phyloP scores from a whole-genome alignment of 2,797 vertebrate genomes.

The Sebastes paucispinis region DNA sequence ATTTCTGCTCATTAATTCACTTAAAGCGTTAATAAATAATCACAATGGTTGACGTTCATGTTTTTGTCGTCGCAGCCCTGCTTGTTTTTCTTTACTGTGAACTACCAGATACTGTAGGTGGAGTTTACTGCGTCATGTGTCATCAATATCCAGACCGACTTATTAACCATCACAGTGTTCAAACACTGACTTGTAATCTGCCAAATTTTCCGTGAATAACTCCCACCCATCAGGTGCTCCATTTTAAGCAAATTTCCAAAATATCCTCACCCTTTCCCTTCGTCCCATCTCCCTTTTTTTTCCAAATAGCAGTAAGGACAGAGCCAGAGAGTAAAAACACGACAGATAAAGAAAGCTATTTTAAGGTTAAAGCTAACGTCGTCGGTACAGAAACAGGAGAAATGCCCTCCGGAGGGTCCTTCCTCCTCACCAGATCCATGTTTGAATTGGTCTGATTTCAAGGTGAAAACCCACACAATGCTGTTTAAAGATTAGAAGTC shows the following conservation, averaged over 20 bases:
- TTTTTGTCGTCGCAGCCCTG: neutral
- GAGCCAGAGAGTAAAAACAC: neutral
- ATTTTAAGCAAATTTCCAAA: neutral
- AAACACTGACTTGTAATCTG: neutral
- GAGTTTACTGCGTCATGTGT: neutral
- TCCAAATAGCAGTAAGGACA: neutral
- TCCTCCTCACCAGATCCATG: neutral
- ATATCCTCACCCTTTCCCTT: neutral
- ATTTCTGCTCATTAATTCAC: no score
- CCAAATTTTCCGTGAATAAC: neutral
- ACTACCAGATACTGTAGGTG: neutral
- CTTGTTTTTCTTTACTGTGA: neutral
- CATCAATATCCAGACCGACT: neutral
- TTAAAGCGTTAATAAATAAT: no score
- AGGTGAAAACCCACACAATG: slow-evolving; percentile 2
- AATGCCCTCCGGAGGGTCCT: neutral
- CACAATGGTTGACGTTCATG: neutral
- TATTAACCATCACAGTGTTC: neutral
- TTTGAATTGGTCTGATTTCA: slow-evolving; percentile 25
- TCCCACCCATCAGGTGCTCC: neutral
- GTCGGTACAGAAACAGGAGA: neutral
- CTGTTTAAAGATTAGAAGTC: slow-evolving; percentile 29
- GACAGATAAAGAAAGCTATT: neutral
- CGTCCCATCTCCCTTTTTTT: neutral
- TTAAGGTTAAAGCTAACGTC: neutral